Conservation (phyloP, 2,888 invertebrate species). For the Diplolepis rosae region DNA sequence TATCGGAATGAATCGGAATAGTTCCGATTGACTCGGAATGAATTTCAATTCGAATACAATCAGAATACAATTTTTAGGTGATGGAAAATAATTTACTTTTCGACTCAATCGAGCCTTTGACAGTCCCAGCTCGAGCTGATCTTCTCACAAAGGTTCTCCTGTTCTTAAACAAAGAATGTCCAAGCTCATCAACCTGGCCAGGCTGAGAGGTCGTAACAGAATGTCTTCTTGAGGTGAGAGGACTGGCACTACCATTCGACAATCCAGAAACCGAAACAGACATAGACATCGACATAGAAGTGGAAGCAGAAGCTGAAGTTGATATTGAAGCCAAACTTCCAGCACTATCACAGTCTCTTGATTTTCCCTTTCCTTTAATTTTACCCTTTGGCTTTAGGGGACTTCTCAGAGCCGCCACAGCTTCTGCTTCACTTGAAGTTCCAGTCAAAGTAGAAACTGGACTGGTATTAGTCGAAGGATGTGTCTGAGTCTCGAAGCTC, state of each 20-base stretch:
- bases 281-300: conserved; percentile 77
- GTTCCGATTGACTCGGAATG: conserved; percentile 34
- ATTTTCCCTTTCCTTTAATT: conserved; percentile 60
- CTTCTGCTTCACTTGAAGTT: conserved; percentile 81
- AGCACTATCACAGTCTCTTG: conserved; percentile 78
- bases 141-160: conserved; percentile 85
- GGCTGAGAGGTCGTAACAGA: conserved; percentile 83
- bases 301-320: conserved; percentile 69
- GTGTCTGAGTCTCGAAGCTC: conserved; percentile 78
- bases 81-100: too few species aligned
- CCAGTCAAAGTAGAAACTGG: conserved; percentile 93
- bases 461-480: conserved; percentile 88
- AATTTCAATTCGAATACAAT: background rate
- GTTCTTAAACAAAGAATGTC: conserved; percentile 80
- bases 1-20: too few species aligned
- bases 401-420: conserved; percentile 68
- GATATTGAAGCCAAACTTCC: conserved; percentile 78
- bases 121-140: conserved; percentile 83
- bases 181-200: conserved; percentile 79
- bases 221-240: conserved; percentile 82
- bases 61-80: conserved; percentile 8
- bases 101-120: conserved; percentile 76
- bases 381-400: conserved; percentile 71
- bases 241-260: conserved; percentile 87
- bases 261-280: conserved; percentile 87